Conservation (phyloP, 2,113 vertebrate species). For the Daboia siamensis region DNA sequence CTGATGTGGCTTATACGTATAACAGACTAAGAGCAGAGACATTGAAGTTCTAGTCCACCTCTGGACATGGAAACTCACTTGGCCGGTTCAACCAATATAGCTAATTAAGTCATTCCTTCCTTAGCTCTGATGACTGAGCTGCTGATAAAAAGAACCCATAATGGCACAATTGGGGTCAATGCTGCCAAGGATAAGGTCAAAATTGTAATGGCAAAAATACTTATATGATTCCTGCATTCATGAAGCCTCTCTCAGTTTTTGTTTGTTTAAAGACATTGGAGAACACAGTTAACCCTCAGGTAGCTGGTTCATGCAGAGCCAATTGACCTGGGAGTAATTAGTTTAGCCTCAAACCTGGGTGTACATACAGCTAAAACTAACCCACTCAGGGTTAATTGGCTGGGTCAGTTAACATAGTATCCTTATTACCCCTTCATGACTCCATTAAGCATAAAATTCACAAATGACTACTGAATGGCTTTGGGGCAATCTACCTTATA, state of each 20-base stretch:
- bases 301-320: not conserved
- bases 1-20: not conserved
- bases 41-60: not conserved
- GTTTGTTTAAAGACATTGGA: not conserved
- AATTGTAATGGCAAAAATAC: not conserved
- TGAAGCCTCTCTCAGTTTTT: not conserved
- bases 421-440: not conserved
- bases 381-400: not conserved
- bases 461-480: not conserved
- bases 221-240: not conserved
- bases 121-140: not conserved
- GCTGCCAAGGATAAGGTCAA: not conserved
- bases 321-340: not conserved
- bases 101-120: not conserved
- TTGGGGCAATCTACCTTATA: not conserved
- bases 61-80: not conserved
- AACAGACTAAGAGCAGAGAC: not conserved
- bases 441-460: not conserved
- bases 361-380: not conserved
- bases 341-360: not conserved
- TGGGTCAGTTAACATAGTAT: not conserved
- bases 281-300: not conserved
- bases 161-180: not conserved
- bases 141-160: not conserved
- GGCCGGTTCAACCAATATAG: not conserved